These are phyloP conservation scores for Thaleichthys pacificus DNA, from an alignment of 2,797 vertebrate species.

Conservation along the genomic window DNA sequence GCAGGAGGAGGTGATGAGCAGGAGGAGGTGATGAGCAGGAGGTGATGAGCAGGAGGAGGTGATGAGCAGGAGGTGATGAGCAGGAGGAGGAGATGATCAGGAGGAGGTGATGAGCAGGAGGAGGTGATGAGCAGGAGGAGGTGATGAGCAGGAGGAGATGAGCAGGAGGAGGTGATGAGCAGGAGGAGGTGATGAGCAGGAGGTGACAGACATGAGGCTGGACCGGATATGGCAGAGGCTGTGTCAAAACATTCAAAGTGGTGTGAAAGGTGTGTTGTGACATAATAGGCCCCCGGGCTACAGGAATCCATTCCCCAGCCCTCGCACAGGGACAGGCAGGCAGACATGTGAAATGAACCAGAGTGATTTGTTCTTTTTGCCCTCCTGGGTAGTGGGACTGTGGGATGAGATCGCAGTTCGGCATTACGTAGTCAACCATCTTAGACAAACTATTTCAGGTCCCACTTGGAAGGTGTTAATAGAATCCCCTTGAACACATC, in stretches of 20 bases:
- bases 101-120: too few species aligned
- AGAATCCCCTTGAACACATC: too few species aligned
- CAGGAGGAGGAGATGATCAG: background rate
- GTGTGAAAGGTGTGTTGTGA: conserved; percentile 57
- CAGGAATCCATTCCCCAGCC: conserved; percentile 42
- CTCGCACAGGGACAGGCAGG: conserved; percentile 29
- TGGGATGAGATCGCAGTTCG: conserved; percentile 42
- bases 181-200: background rate
- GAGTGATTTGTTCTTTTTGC: conserved; percentile 44
- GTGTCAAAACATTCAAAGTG: conserved; percentile 57
- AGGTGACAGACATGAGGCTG: too few species aligned
- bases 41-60: too few species aligned
- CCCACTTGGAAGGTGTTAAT: background rate
- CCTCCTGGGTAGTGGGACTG: conserved; percentile 3
- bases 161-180: too few species aligned
- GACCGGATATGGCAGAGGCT: conserved; percentile 29
- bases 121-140: too few species aligned
- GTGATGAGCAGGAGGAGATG: too few species aligned
- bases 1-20: background rate
- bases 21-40: too few species aligned
- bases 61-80: too few species aligned
- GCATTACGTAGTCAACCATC: background rate
- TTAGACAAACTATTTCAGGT: background rate
- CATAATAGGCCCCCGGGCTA: conserved; percentile 54
- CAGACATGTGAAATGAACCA: conserved; percentile 49